Conservation (phyloP, 2,797 vertebrate species). For the Darevskia mixta region DNA sequence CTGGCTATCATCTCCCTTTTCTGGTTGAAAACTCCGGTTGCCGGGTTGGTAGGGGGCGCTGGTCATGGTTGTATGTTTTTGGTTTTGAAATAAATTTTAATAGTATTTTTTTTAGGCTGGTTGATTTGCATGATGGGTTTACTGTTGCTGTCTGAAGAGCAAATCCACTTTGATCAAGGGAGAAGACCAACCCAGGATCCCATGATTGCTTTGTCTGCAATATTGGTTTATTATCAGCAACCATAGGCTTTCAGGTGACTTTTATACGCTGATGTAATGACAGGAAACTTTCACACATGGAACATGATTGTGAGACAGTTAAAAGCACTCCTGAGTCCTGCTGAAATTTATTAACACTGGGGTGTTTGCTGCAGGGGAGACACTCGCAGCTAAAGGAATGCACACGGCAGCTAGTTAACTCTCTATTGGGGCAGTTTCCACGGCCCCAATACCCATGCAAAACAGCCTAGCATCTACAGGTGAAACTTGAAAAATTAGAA, state of each 20-base stretch:
- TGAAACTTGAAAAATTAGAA: no score
- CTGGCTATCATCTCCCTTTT: background rate
- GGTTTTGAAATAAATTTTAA: conserved; percentile 46
- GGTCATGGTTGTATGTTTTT: conserved; percentile 33
- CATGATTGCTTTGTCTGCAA: background rate
- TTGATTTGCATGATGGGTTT: conserved; percentile 20
- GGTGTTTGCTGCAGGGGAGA: no score
- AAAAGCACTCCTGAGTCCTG: background rate
- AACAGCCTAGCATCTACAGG: no score
- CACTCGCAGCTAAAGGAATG: no score
- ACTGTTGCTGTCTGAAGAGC: background rate
- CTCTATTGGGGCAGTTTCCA: no score
- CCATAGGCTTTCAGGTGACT: no score
- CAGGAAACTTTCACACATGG: background rate
- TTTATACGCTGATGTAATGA: no score
- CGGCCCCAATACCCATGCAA: background rate
- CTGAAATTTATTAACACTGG: background rate
- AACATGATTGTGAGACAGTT: background rate
- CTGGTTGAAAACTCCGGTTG: conserved; percentile 28
- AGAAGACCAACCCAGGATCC: background rate
- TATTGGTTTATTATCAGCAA: background rate
- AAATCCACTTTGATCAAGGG: no score
- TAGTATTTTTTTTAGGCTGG: conserved; percentile 31
- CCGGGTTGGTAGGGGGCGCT: background rate
- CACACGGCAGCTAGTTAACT: no score